A percentile compares a stretch with the other conserved stretches of the same genome.
phyloP scores from a whole-genome alignment of 1,140 invertebrate species.

The Sarcophaga peregrina region DNA sequence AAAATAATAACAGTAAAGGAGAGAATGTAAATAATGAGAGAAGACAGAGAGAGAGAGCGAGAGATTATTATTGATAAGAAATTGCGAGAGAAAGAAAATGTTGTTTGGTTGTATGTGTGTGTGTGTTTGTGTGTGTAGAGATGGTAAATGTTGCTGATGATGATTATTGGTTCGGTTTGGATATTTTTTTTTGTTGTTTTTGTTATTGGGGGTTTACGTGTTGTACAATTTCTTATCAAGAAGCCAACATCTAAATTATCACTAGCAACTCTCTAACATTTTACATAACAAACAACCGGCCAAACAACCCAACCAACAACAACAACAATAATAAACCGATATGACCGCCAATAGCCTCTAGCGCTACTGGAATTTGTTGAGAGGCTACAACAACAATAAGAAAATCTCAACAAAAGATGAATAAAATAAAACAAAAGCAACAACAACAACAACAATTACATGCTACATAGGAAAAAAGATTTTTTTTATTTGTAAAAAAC shows the following conservation, averaged over 20 bases:
- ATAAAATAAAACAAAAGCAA: conserved; percentile 29
- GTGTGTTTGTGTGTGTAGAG: background rate
- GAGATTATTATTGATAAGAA: too few relatives aligned
- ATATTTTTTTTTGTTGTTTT: background rate
- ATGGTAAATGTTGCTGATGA: background rate
- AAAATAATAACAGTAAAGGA: too few relatives aligned
- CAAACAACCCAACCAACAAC: background rate
- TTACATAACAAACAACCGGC: too few relatives aligned
- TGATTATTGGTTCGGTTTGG: background rate
- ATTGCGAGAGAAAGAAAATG: background rate
- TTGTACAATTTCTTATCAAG: conserved; percentile 44
- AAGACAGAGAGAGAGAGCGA: too few relatives aligned
- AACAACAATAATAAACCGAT: conserved; percentile 28
- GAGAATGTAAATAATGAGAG: too few relatives aligned
- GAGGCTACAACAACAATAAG: conserved; percentile 3
- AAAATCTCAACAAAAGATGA: conserved; percentile 29
- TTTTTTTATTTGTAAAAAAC: background rate
- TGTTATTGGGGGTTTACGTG: background rate
- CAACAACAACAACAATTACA: conserved; percentile 37
- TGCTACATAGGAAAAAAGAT: background rate
- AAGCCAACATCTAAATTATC: conserved; percentile 49
- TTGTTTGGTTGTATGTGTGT: background rate
- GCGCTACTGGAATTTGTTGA: conserved; percentile 38
- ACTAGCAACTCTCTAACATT: conserved; percentile 10
- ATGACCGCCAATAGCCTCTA: conserved; percentile 23